Evolutionary conservation across 2,888 invertebrate species (phyloP).

Genomic region (Diadegma fenestrale): DNA sequence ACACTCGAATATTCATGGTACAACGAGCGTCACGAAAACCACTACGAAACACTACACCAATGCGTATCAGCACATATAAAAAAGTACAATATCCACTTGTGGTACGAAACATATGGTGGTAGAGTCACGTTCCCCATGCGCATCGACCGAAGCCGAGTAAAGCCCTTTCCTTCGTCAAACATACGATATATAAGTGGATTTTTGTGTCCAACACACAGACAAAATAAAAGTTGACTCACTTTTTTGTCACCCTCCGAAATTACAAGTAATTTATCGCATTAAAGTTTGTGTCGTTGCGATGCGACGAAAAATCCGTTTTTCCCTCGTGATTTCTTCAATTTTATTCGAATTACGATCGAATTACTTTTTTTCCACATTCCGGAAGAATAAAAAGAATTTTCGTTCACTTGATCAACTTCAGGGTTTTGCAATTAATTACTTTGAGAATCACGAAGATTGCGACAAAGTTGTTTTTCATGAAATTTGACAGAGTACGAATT

Average conservation of each 20-base stretch:
- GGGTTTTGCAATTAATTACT: background rate
- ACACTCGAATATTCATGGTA: background rate
- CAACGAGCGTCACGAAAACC: background rate
- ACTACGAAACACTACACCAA: conserved; percentile 25
- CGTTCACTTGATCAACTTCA: too few relatives aligned
- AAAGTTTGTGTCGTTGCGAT: background rate
- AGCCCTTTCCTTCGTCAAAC: conserved; percentile 13
- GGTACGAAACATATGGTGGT: conserved; percentile 24
- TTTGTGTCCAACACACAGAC: background rate
- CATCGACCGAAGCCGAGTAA: conserved; percentile 42
- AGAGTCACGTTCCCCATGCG: conserved; percentile 47
- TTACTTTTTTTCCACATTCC: too few relatives aligned
- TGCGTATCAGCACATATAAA: conserved; percentile 10
- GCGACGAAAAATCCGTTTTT: background rate
- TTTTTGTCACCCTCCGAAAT: background rate
- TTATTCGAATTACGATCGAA: too few relatives aligned
- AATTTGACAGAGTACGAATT: background rate
- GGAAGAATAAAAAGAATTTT: too few relatives aligned
- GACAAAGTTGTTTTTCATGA: background rate
- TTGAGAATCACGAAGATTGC: background rate
- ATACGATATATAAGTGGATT: background rate
- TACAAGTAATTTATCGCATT: background rate
- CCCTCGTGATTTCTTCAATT: background rate
- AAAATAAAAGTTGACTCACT: background rate
- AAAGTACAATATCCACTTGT: conserved; percentile 29